Conservation (phyloP, 1,140 invertebrate species). For the Cyrtorhinus lividipennis region DNA sequence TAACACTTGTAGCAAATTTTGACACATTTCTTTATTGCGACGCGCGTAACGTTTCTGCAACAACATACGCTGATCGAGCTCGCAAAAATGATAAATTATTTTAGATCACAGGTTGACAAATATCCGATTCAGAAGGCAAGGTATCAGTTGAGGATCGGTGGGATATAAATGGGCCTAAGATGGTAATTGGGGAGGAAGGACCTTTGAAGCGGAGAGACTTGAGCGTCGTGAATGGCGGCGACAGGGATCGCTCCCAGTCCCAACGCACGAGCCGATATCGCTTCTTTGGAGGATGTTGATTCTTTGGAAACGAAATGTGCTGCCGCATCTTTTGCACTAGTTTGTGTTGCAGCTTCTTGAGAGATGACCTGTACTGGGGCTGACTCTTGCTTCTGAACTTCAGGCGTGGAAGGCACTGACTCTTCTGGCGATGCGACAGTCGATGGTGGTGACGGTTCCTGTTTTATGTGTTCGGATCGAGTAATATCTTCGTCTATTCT, state of each 20-base stretch:
- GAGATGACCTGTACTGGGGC: no score
- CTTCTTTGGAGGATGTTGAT: no score
- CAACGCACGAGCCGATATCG: neutral
- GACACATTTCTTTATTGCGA: neutral
- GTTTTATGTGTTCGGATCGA: neutral
- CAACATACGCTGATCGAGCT: no score
- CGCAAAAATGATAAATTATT: no score
- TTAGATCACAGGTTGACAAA: neutral
- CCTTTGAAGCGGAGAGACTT: slow-evolving; percentile 23
- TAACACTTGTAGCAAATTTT: neutral
- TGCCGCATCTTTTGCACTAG: no score
- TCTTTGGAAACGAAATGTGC: no score
- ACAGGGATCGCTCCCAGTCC: neutral
- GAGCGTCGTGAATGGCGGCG: slow-evolving; percentile 26
- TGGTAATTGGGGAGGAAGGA: slow-evolving; percentile 17
- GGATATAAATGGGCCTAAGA: slow-evolving; percentile 16
- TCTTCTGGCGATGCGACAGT: neutral
- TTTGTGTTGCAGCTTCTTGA: neutral
- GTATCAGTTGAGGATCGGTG: slow-evolving; percentile 7
- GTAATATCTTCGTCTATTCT: neutral
- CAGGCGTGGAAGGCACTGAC: no score
- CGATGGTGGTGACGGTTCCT: no score
- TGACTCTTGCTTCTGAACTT: neutral
- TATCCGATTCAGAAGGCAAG: neutral
- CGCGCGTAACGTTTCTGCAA: no score